Percentiles rank a stretch among this genome's conserved stretches.
Conservation (phyloP, 1,140 invertebrate species). For the Euglossa dilemma region DNA sequence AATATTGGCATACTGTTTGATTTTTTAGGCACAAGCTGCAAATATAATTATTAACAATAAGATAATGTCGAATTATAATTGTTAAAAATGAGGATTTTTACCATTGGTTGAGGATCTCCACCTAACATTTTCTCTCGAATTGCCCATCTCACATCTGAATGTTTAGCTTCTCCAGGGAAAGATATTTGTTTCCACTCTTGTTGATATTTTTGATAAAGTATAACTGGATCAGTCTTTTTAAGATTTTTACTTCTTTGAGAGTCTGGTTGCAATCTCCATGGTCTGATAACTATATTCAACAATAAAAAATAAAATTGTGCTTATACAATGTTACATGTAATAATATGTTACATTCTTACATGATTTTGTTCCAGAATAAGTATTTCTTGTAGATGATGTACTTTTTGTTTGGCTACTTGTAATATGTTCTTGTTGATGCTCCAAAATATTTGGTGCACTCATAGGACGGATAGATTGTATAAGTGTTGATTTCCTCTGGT, state of each 20-base stretch:
- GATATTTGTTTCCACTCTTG: conserved; percentile 88
- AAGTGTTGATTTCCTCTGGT: background rate
- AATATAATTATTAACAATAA: conserved; percentile 44
- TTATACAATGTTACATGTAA: background rate
- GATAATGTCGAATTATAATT: conserved; percentile 11
- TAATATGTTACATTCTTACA: conserved; percentile 62
- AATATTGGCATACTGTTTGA: conserved; percentile 55
- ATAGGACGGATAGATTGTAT: conserved; percentile 18
- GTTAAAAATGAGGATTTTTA: conserved; percentile 52
- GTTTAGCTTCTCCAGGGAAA: conserved; percentile 87
- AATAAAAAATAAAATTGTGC: conserved; percentile 25
- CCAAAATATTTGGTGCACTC: conserved; percentile 57
- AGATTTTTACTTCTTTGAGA: conserved; percentile 59
- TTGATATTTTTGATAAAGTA: conserved; percentile 89
- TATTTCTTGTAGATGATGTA: conserved; percentile 63
- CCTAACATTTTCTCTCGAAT: conserved; percentile 84
- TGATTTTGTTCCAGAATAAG: conserved; percentile 66
- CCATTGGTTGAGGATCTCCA: conserved; percentile 76
- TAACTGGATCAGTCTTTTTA: conserved; percentile 87
- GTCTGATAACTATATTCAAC: conserved; percentile 80
- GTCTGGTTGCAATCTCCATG: conserved; percentile 77
- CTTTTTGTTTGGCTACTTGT: conserved; percentile 53
- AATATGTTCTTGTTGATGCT: conserved; percentile 59
- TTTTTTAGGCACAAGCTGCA: conserved; percentile 72
- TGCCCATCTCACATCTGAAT: conserved; percentile 85